Evolutionary conservation across 2,113 vertebrate genomes (phyloP).

Genomic region (Etheostoma spectabile): DNA sequence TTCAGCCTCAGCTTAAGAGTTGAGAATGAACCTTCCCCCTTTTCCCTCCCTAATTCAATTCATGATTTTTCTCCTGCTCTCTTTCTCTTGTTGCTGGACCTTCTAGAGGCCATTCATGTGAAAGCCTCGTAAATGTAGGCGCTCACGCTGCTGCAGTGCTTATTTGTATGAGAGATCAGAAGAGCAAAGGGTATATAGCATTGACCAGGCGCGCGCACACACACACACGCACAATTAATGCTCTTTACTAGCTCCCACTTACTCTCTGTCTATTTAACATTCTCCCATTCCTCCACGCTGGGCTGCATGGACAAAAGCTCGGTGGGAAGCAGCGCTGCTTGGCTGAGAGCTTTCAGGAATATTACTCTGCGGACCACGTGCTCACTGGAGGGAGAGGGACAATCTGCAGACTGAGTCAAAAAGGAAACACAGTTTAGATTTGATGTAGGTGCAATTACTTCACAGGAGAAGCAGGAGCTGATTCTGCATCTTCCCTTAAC

Average conservation of each 20-base stretch:
- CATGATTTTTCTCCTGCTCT: conserved; percentile 60
- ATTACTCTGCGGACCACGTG: conserved; percentile 73
- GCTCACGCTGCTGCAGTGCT: conserved; percentile 38
- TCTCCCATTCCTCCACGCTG: conserved; percentile 58
- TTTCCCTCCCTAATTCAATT: conserved; percentile 70
- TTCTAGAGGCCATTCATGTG: conserved; percentile 57
- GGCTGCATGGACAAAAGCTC: conserved; percentile 75
- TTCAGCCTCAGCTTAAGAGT: conserved; percentile 62
- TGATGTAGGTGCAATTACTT: conserved; percentile 29
- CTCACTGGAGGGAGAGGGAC: conserved; percentile 31
- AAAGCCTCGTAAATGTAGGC: conserved; percentile 66
- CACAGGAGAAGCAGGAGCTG: neutral
- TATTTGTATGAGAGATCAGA: conserved; percentile 65
- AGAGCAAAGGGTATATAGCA: conserved; percentile 38
- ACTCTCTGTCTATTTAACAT: conserved; percentile 74
- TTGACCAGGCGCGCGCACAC: neutral
- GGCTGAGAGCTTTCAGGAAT: conserved; percentile 78
- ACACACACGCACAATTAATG: conserved; percentile 15
- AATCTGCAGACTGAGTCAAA: conserved; percentile 71
- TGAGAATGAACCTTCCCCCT: conserved; percentile 66
- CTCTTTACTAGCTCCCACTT: conserved; percentile 50
- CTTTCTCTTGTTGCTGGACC: conserved; percentile 39
- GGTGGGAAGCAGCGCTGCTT: conserved; percentile 67
- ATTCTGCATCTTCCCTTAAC: conserved; percentile 13
- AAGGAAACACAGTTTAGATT: conserved; percentile 46